Evolutionary conservation across 2,113 vertebrate species (phyloP).

Genomic region (Halcyon senegalensis): DNA sequence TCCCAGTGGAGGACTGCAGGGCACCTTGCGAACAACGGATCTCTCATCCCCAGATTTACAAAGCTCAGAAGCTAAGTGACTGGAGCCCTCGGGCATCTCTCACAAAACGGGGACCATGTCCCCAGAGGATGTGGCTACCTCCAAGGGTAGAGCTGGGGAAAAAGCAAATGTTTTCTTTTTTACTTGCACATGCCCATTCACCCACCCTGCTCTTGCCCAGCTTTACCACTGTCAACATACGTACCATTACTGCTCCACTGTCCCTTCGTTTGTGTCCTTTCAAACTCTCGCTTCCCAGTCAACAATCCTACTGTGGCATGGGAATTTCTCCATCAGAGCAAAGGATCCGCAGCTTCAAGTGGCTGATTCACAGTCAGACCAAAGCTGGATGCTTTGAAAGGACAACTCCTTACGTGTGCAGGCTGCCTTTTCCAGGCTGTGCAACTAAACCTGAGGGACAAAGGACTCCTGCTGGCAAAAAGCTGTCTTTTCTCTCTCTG

Average conservation of each 20-base stretch:
- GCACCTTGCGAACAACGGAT: not conserved
- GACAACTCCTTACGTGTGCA: rapidly evolving
- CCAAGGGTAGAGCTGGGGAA: not conserved
- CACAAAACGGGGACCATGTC: not conserved
- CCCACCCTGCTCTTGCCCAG: not conserved
- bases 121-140: not conserved
- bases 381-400: not conserved
- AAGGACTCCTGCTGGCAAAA: not conserved
- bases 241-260: not conserved
- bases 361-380: not conserved
- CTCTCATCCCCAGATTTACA: not conserved
- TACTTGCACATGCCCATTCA: not conserved
- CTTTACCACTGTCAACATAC: rapidly evolving
- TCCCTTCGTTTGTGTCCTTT: not conserved
- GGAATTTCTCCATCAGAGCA: not conserved
- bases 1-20: not conserved
- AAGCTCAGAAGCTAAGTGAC: not conserved
- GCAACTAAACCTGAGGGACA: not conserved
- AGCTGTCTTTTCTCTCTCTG: not conserved
- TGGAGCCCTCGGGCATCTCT: not conserved
- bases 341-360: not conserved
- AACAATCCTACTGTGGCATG: not conserved
- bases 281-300: not conserved
- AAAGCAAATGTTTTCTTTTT: not conserved
- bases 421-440: not conserved